Percentiles rank a stretch among this genome's conserved stretches.
Evolutionary conservation across 2,888 invertebrate species (phyloP).

Genomic region (Kryphioiulus occultus): DNA sequence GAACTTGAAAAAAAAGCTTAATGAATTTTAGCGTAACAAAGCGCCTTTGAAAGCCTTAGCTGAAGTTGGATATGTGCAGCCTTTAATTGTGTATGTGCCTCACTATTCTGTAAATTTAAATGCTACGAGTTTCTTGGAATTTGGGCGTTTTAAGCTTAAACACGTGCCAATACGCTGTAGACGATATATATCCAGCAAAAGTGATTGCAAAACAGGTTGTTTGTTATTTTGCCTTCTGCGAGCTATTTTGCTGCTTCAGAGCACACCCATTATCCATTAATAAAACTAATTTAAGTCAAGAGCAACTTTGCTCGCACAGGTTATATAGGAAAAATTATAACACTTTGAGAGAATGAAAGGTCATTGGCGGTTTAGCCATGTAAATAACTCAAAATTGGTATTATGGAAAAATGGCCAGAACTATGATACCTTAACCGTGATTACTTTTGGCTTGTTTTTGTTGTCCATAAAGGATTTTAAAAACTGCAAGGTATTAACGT

Average conservation of each 20-base stretch:
- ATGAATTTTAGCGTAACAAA: slow-evolving; percentile 39
- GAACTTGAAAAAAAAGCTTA: background rate
- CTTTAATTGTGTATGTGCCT: background rate
- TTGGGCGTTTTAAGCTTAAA: background rate
- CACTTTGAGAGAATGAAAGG: too few species aligned
- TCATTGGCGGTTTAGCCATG: too few species aligned
- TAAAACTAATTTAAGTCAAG: background rate
- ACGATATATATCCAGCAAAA: too few species aligned
- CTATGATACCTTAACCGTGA: too few species aligned
- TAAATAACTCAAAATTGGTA: too few species aligned
- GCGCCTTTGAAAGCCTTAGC: background rate
- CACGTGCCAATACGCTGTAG: background rate
- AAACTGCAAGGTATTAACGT: too few species aligned
- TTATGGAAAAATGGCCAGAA: too few species aligned
- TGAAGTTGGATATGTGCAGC: background rate
- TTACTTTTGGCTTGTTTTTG: too few species aligned
- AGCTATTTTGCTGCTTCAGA: background rate
- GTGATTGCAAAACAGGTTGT: background rate
- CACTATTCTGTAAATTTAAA: background rate
- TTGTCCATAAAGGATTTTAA: too few species aligned
- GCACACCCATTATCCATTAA: background rate
- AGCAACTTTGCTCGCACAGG: too few species aligned
- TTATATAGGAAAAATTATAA: too few species aligned
- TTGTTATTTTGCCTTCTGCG: background rate
- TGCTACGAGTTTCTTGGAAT: background rate